phyloP scores from a whole-genome alignment of 2,113 vertebrate species.

The Ceratotherium simum region DNA sequence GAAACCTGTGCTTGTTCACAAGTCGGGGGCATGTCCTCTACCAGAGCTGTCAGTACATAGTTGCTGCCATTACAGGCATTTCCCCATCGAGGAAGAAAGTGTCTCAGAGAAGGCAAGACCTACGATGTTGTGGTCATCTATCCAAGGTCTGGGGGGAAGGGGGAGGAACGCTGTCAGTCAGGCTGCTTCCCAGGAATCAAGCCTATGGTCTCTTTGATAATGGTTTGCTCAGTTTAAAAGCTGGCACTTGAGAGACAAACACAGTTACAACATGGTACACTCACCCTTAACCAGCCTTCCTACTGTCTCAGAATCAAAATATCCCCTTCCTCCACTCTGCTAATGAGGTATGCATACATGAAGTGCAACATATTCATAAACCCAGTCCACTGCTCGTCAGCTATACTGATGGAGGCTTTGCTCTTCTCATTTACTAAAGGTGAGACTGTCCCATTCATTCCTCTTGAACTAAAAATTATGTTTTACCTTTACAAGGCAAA shows the following conservation, averaged over 20 bases:
- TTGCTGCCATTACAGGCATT: neutral
- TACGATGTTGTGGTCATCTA: too few species aligned
- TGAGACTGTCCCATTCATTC: neutral
- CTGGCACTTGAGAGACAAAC: neutral
- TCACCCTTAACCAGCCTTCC: neutral
- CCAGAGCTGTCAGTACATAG: neutral
- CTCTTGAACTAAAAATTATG: neutral
- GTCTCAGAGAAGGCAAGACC: neutral
- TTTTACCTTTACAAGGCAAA: neutral
- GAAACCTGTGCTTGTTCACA: neutral
- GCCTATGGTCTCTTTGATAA: neutral
- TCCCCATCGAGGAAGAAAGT: neutral
- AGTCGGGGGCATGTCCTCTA: neutral
- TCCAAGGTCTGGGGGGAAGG: neutral
- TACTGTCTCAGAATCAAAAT: neutral
- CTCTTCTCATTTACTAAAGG: neutral
- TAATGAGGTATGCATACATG: neutral
- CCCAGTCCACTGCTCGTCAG: too few species aligned
- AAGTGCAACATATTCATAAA: neutral
- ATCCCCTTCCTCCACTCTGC: neutral
- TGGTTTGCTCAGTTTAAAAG: neutral
- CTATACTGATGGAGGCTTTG: neutral
- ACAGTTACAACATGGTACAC: too few species aligned
- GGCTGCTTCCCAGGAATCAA: neutral
- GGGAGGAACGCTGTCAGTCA: neutral